Conservation (phyloP, 2,888 invertebrate genomes). For the Drosophila tripunctata region DNA sequence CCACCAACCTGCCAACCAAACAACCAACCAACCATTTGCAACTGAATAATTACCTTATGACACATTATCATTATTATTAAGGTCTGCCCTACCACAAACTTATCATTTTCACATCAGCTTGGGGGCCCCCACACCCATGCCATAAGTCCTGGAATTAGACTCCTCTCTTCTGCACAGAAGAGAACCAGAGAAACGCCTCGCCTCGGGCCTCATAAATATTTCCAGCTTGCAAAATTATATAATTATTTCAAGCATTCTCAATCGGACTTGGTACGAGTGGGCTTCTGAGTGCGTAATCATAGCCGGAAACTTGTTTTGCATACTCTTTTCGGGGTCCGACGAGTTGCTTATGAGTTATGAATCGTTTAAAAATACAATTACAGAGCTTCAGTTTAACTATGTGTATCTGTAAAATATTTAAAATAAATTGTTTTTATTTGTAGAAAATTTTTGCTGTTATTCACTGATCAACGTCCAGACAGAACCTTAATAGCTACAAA, state of each 20-base stretch:
- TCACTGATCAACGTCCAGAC: too few relatives aligned
- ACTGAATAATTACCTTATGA: slow-evolving; percentile 80
- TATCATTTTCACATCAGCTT: slow-evolving; percentile 68
- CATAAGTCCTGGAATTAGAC: slow-evolving; percentile 60
- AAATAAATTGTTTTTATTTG: too few relatives aligned
- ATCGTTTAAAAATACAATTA: not conserved
- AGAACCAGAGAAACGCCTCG: too few relatives aligned
- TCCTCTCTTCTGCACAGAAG: slow-evolving; percentile 21
- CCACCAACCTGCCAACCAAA: too few relatives aligned
- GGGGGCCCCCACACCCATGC: slow-evolving; percentile 23
- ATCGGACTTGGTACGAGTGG: slow-evolving; percentile 46
- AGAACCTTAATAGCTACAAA: too few relatives aligned
- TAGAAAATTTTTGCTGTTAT: too few relatives aligned
- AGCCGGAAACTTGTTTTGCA: slow-evolving; percentile 46
- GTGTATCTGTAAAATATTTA: too few relatives aligned
- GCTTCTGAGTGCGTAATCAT: slow-evolving; percentile 51
- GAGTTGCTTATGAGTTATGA: not conserved
- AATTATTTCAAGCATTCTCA: slow-evolving; percentile 72
- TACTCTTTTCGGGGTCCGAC: not conserved
- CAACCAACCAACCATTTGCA: slow-evolving; percentile 66
- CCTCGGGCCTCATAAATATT: slow-evolving; percentile 65
- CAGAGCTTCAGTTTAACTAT: too few relatives aligned
- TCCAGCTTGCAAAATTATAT: slow-evolving; percentile 73
- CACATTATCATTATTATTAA: slow-evolving; percentile 80
- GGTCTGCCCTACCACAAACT: slow-evolving; percentile 47